Evolutionary conservation across 37 sponge, comb jelly and placozoan genomes (phyloP), one percentile per base, ranked within the genome.

Genomic region (Mnemiopsis leidyi): DNA sequence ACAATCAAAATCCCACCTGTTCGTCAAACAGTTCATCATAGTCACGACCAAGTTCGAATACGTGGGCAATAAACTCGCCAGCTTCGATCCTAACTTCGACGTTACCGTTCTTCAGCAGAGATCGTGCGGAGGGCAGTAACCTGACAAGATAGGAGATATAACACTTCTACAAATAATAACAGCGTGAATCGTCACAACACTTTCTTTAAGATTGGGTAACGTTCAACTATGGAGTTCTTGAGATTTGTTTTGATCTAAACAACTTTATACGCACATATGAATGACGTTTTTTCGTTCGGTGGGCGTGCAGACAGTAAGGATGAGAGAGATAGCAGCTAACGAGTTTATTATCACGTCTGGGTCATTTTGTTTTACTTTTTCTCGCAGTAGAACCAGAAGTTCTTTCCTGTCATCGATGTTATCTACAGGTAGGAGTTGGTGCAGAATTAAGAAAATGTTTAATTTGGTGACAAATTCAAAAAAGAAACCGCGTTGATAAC

Each of bases 271-370:
- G 31, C 38, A 85, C 90, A 85, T 85, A 25, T 40, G 61, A 13
- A 85, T 85, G 25, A 37, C 61, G 90, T 85, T 85, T 28, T 39
- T 85, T 33, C 90, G 32, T 37, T 85, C 90, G n/a, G 90, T 85
- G 29, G 90, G 90, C n/a, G 90, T 36, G 90, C 90, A 85, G 25
- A 85, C 25, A 25, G 90, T 85, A 5, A 85, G 90, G 24, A 85
- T 85, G 48, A 85, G 90, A 13, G 90, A 85, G 1, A 40, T 28
- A n/a, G 90, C 2, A 18, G 61, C 39, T 13, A 85, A 9, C 38
- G 90, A 23, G 61, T 18, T 40, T 23, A 85, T 26, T 2, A 40
- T 21, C 9, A 85, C 23, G 28, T 85, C 90, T 23, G 24, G 16
- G 36, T 85, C 25, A 0, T 9, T 25, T 1, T 21, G 16, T 28